Conservation (phyloP, 2,113 vertebrate genomes). For the Halcyon malimbica region DNA sequence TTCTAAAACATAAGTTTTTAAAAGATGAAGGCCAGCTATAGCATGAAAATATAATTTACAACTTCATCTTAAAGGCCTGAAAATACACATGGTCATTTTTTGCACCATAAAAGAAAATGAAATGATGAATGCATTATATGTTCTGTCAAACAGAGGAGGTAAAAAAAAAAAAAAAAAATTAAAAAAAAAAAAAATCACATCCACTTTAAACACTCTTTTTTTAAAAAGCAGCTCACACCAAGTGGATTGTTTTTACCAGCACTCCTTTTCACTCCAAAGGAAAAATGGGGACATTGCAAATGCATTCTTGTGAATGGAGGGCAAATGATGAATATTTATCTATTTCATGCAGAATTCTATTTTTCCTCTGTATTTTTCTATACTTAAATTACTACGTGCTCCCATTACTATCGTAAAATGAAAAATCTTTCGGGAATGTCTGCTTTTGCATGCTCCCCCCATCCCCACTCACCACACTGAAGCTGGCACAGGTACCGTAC, state of each 20-base stretch:
- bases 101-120: slow-evolving; percentile 60
- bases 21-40: slow-evolving; percentile 61
- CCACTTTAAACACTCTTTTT: slow-evolving; percentile 28
- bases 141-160: slow-evolving; percentile 48
- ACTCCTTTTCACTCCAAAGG: slow-evolving; percentile 43
- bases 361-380: slow-evolving; percentile 43
- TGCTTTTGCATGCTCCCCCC: neutral
- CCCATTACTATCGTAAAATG: slow-evolving; percentile 21
- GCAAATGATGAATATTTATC: slow-evolving; percentile 51
- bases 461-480: neutral
- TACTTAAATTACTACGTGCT: slow-evolving; percentile 1
- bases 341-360: slow-evolving; percentile 50
- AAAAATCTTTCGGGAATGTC: slow-evolving; percentile 10
- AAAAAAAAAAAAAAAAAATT: neutral
- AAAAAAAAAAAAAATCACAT: neutral
- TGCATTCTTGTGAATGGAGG: slow-evolving; percentile 59
- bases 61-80: slow-evolving; percentile 58
- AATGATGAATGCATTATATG: slow-evolving; percentile 50
- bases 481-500: neutral
- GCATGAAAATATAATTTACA: slow-evolving; percentile 70
- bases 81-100: slow-evolving; percentile 59
- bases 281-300: slow-evolving; percentile 28
- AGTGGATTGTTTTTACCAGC: slow-evolving; percentile 24
- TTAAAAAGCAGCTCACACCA: slow-evolving; percentile 34
- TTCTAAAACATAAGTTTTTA: slow-evolving; percentile 61